Conservation (phyloP, 2,113 vertebrate genomes). For the Podarcis raffonei region DNA sequence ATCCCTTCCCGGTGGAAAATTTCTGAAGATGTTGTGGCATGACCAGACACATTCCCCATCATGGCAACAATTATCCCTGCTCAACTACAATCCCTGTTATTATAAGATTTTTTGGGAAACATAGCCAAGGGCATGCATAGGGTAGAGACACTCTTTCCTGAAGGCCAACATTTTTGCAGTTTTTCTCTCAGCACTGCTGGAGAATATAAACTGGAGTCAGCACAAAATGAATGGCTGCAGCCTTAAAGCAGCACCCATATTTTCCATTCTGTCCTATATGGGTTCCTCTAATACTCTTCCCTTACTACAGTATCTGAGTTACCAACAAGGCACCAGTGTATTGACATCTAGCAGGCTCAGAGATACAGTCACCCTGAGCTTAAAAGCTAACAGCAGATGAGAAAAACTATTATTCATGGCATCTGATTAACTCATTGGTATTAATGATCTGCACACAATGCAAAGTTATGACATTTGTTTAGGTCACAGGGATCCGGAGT, state of each 20-base stretch:
- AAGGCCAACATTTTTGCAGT: neutral
- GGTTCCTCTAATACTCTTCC: neutral
- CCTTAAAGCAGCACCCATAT: neutral
- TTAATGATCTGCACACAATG: neutral
- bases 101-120: accelerated
- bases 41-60: neutral
- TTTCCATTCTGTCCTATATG: neutral
- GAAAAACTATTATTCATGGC: neutral
- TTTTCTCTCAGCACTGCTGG: neutral
- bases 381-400: neutral
- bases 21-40: neutral
- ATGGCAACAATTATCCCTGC: accelerated
- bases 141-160: neutral
- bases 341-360: neutral
- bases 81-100: accelerated
- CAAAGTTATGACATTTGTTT: neutral
- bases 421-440: neutral
- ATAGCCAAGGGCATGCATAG: accelerated
- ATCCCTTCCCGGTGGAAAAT: constrained; percentile 1
- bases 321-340: neutral
- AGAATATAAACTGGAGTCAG: neutral
- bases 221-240: accelerated
- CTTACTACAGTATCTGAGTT: neutral
- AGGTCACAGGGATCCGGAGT: neutral
- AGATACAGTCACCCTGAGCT: neutral